These are phyloP conservation scores for Phyllotreta striolata DNA, from an alignment of 2,888 invertebrate species.

Conservation along the genomic window DNA sequence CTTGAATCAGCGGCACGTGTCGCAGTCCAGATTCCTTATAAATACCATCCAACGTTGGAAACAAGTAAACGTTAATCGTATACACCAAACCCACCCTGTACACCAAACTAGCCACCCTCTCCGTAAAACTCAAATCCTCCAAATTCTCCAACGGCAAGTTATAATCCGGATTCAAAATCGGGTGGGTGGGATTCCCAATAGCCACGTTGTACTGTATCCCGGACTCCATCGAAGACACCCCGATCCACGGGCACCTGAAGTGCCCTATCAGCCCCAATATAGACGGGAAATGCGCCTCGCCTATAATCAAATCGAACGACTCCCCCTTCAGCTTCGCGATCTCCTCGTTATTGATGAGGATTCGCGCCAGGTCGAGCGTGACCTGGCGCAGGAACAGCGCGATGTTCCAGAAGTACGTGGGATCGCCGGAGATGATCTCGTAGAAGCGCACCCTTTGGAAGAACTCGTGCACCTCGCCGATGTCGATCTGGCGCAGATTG, in stretches of 20 bases:
- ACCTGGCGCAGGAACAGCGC: slow-evolving; percentile 6
- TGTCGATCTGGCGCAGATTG: slow-evolving; percentile 60
- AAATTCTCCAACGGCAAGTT: slow-evolving; percentile 44
- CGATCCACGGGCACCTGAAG: slow-evolving; percentile 55
- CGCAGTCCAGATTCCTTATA: slow-evolving; percentile 48
- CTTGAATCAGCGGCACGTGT: slow-evolving; percentile 45
- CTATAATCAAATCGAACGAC: slow-evolving; percentile 52
- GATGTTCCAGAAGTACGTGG: slow-evolving; percentile 17
- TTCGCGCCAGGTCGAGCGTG: slow-evolving; percentile 8
- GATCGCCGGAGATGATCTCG: slow-evolving; percentile 25
- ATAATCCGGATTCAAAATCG: slow-evolving; percentile 53
- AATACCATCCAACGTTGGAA: slow-evolving; percentile 10
- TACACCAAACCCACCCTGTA: slow-evolving; percentile 28
- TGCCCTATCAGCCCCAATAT: slow-evolving; percentile 48
- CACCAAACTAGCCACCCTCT: slow-evolving; percentile 48
- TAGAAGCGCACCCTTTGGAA: slow-evolving; percentile 34
- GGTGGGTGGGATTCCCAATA: slow-evolving; percentile 55
- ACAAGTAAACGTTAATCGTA: slow-evolving; percentile 13
- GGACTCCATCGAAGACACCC: slow-evolving; percentile 53
- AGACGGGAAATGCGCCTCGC: slow-evolving; percentile 50
- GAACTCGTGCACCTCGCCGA: slow-evolving; percentile 52
- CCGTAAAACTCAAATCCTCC: slow-evolving; percentile 46
- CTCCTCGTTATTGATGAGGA: slow-evolving; percentile 5
- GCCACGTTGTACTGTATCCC: slow-evolving; percentile 48
- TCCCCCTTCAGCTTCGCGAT: slow-evolving; percentile 42